Percentiles rank a stretch among this genome's conserved stretches.
phyloP scores from a whole-genome alignment of 2,888 invertebrate genomes.

The Glaucopsyche alexis region DNA sequence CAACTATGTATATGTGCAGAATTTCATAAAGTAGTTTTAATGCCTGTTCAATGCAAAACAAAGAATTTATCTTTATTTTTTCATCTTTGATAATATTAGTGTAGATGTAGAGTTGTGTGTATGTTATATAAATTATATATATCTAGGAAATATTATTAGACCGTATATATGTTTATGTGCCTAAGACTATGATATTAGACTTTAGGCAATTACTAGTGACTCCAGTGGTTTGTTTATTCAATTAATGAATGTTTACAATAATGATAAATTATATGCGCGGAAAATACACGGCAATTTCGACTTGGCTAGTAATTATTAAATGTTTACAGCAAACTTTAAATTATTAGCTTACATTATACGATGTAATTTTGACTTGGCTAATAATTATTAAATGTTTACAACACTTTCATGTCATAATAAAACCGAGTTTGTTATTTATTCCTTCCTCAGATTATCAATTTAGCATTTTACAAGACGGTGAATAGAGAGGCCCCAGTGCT shows the following conservation, averaged over 20 bases:
- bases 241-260: not conserved
- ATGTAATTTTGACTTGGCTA: not conserved
- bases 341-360: conserved; percentile 1
- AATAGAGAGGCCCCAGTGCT: not conserved
- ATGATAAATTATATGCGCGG: not conserved
- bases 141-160: no score
- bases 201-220: not conserved
- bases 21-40: no score
- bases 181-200: no score
- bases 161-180: no score
- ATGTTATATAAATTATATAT: no score
- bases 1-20: no score
- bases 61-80: no score
- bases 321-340: not conserved
- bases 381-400: conserved; percentile 13
- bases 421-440: conserved; percentile 11
- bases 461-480: not conserved
- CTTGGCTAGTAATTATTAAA: not conserved
- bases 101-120: no score
- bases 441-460: not conserved
- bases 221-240: not conserved
- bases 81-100: no score
- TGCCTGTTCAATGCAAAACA: no score
- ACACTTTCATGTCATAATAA: conserved; percentile 8
- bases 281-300: not conserved